Evolutionary conservation across 1,140 invertebrate species (phyloP).

Genomic region (Thaumatotibia leucotreta): DNA sequence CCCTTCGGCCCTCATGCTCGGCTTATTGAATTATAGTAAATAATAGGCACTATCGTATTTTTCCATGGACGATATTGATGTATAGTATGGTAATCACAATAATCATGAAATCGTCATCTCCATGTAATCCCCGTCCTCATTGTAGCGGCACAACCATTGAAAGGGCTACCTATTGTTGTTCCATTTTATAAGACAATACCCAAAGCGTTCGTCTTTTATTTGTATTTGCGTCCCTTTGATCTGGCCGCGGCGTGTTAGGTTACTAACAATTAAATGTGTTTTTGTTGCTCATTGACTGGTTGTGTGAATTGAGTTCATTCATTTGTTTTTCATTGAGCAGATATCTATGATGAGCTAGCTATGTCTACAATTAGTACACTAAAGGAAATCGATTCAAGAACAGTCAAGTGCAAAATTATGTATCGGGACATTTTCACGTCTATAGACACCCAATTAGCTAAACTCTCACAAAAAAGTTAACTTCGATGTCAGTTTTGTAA

Average conservation of each 20-base stretch:
- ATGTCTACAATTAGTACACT: too few species aligned
- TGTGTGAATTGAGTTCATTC: constrained; percentile 1
- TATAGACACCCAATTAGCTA: too few species aligned
- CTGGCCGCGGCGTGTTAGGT: constrained; percentile 60
- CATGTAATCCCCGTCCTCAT: constrained; percentile 59
- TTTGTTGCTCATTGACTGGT: constrained; percentile 32
- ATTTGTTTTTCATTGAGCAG: constrained; percentile 38
- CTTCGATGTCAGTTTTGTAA: too few species aligned
- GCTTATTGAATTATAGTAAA: too few species aligned
- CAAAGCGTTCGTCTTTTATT: constrained; percentile 70
- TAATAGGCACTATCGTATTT: too few species aligned
- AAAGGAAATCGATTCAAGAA: too few species aligned
- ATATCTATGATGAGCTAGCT: neutral
- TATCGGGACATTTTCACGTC: too few species aligned
- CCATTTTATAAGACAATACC: constrained; percentile 75
- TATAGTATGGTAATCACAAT: too few species aligned
- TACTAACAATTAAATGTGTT: constrained; percentile 62
- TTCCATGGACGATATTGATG: too few species aligned
- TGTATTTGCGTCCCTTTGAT: constrained; percentile 53
- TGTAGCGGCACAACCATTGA: constrained; percentile 71
- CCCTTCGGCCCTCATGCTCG: too few species aligned
- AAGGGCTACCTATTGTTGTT: constrained; percentile 74
- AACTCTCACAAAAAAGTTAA: too few species aligned
- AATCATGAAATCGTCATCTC: neutral
- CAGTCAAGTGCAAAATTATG: too few species aligned